Conservation (phyloP, 2,888 invertebrate species). For the Caenorhabditis sp. region DNA sequence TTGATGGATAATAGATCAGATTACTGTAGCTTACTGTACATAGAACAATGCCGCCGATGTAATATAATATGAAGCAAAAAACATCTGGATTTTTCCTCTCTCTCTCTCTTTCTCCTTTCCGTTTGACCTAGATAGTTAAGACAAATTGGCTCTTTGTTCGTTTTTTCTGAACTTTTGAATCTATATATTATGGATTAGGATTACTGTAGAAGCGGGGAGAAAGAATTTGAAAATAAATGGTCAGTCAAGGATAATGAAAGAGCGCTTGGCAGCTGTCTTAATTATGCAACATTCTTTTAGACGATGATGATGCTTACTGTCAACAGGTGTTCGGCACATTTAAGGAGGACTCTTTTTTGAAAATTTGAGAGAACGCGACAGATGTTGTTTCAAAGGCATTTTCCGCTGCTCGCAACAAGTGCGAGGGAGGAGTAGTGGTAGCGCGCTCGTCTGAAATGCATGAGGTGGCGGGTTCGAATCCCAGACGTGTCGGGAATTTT, state of each 20-base stretch:
- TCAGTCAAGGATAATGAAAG: background rate
- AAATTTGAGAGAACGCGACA: background rate
- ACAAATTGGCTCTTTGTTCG: background rate
- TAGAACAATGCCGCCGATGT: background rate
- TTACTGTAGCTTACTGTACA: background rate
- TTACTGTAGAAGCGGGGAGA: background rate
- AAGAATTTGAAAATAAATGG: background rate
- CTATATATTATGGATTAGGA: background rate
- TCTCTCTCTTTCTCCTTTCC: too few species aligned
- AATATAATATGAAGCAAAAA: background rate
- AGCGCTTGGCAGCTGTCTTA: constrained; percentile 10
- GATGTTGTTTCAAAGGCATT: background rate
- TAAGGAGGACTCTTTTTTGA: background rate
- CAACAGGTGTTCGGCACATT: constrained; percentile 34
- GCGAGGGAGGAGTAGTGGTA: too few species aligned
- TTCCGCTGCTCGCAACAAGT: too few species aligned
- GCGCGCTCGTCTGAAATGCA: too few species aligned
- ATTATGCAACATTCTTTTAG: constrained; percentile 30
- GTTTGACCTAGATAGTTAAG: background rate
- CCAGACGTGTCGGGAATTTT: too few species aligned
- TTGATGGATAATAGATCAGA: background rate
- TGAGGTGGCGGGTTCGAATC: too few species aligned
- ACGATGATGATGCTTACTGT: constrained; percentile 5
- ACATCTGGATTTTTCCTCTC: background rate
- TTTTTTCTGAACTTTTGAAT: background rate